Base-by-base conservation (phyloP, 2,113 vertebrate genomes). In the Nanger granti region DNA sequence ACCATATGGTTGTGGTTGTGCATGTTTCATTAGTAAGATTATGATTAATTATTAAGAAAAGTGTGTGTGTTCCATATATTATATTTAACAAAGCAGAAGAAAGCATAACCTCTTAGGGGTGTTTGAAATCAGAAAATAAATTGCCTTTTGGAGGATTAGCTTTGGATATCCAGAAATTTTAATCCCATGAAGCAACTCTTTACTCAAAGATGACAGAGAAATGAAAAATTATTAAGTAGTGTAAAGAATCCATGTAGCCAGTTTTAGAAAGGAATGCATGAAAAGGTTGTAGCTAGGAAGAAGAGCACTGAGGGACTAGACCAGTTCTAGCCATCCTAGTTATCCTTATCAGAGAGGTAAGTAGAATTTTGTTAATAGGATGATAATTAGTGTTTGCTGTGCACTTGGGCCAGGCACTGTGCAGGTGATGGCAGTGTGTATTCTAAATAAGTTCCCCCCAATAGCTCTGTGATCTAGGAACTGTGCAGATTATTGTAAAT, bases 61-160 rank as follows among this genome's bases (percentile, higher is more conserved):
- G 29, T 41, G 20, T 79, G 24, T 47, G 10, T 89, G 47, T 66
- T 87, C 54, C 55, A 6, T 55, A 22, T 87, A 22, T 69, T 95
- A 20, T 87, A 4, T 54, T 94, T 89, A 89, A 49, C 87, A 80
- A 87, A 41, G 52, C 29, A 92, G 83, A 24, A 55, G 69, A 91
- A 84, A 60, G 66, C 59, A 14, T 66, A 64, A 34, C 62, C 47
- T 52, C 24, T 83, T 13, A 79, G 13, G 44, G 55, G 13, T 83
- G 60, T 92, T 85, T 96, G n/a, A 90, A 95, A 80, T 80, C 92
- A 69, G n/a, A 93, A 95, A 91, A 82, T 60, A 95, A 89, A 49
- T 90, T 87, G 55, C 4, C 82, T 85, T 57, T 89, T 96, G 86
- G 87, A 94, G 15, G 28, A 55, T 89, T 59, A 87, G 31, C 66